Evolutionary conservation across 30 jellyfish, hydroid and myxozoan species (phyloP), one percentile per base, ranked within the genome.

Genomic region (Aurelia aurita complex sp. Pacific): DNA sequence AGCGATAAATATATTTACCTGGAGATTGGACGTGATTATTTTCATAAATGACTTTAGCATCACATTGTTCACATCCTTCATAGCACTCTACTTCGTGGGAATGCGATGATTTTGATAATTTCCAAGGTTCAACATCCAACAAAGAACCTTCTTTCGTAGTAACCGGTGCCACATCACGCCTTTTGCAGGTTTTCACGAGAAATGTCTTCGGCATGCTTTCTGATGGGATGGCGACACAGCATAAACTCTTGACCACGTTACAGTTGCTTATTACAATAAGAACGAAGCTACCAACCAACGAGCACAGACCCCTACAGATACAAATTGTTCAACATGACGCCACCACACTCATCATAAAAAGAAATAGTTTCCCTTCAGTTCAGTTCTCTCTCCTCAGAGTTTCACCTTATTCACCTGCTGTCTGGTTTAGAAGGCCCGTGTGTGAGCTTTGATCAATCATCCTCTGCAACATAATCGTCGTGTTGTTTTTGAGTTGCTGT

Each of bases 181-280:
- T 82, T 42, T 42, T 70, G 85, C 63, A 82, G 18, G 82, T 69
- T 71, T 72, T 82, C 60, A 82, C 92, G 40, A 82, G 85, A 82
- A 82, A 82, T 50, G 92, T 82, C 63, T 85, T 61, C 13, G 92
- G 92, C 92, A 82, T 82, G 68, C 40, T 57, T 38, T 14, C 29
- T 16, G n/a, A 23, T 33, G n/a, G 18, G 43, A 23, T 16, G 76
- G 57, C 57, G 12, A 46, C 57, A 46, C 57, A 46, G 57, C 57
- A 46, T 46, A 46, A 46, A 46, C 57, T 46, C 6, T 46, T 46
- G 57, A 46, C 2, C 12, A 9, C 15, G 57, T 46, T 46, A 5
- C 5, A 4, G 57, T 9, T 5, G 57, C 6, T 40, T 40, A 14
- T 46, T 46, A 46, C 57, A 46, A 0, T 5, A 46, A 46, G 57